Percentiles rank a stretch among this genome's conserved stretches.
Conservation (phyloP, 2,797 vertebrate species). For the Danio kyathit region DNA sequence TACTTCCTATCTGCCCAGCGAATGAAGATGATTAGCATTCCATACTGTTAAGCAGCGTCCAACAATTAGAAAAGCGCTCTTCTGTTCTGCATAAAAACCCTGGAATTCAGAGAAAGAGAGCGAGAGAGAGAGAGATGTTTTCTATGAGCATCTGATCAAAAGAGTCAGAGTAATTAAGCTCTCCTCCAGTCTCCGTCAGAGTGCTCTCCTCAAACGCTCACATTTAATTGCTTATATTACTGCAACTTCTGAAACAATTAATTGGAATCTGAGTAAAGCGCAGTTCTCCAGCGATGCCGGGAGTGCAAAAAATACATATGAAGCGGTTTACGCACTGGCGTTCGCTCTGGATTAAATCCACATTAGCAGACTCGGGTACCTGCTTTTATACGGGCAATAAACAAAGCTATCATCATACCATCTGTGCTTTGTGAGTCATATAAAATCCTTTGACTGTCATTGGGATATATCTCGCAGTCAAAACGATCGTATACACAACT, state of each 20-base stretch:
- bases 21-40: conserved; percentile 54
- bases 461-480: conserved; percentile 21
- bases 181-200: conserved; percentile 50
- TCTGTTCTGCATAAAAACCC: background rate
- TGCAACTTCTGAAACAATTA: conserved; percentile 57
- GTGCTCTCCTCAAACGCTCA: conserved; percentile 44
- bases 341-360: conserved; percentile 34
- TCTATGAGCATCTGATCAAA: conserved; percentile 66
- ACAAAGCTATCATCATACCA: conserved; percentile 35
- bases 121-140: conserved; percentile 39
- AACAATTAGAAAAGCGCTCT: conserved; percentile 15
- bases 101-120: conserved; percentile 24
- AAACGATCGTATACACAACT: conserved; percentile 1
- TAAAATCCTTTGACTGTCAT: conserved; percentile 29
- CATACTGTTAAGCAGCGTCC: conserved; percentile 43
- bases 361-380: conserved; percentile 40
- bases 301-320: conserved; percentile 21
- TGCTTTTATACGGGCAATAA: conserved; percentile 44
- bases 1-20: conserved; percentile 52
- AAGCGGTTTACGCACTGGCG: conserved; percentile 17
- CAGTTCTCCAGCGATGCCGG: background rate
- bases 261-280: conserved; percentile 49
- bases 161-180: conserved; percentile 58
- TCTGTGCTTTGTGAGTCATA: conserved; percentile 45
- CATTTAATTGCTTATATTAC: conserved; percentile 51